Base-by-base conservation (phyloP, 2,888 invertebrate species). In the Smittia aterrima region DNA sequence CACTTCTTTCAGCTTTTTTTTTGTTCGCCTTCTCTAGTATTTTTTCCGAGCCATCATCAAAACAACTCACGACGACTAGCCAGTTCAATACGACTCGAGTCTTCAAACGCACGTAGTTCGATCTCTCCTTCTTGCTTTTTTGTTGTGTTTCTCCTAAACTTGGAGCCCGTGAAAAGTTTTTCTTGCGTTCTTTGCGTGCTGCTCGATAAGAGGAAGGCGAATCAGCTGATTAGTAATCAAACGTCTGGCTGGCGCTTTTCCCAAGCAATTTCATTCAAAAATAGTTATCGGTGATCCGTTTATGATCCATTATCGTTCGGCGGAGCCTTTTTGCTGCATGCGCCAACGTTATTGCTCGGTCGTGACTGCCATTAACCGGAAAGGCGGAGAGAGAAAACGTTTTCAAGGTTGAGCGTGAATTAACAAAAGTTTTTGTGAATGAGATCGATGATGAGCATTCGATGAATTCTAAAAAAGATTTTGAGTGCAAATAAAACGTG, bases 1-100 rank as follows among this genome's bases (percentile, higher is more conserved):
- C 58, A 58, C 72, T 72, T 72, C 32, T 72, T 72, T 58, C 54
- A 32, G n/a, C n/a, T n/a, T n/a, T n/a, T n/a, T n/a, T n/a, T 70
- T 47, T 16, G 2, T 47, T 16, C 11, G 47, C 7, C 47, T 47
- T 47, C n/a, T n/a, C 47, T 47, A 47, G 47, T 47, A n/a, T 47
- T 47, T 47, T 47, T 47, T 47, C 47, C 16, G n/a, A 47, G 38
- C 70, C 32, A 22, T 70, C 47, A 27, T 20, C 40, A 62, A 38
- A 41, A 67, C 13, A 18, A 16, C 22, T 11, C 66, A 32, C 38
- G n/a, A n/a, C 38, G 72, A 62, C 72, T 72, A 72, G 72, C 72
- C 72, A 72, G 72, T 72, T 22, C 32, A 38, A 72, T 24, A 54
- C 54, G 11, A 54, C 54, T 62, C 47, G 72, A 24, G 62, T 40